Conservation (phyloP, 2,888 invertebrate genomes). For the Heteromyza rotundicornis region DNA sequence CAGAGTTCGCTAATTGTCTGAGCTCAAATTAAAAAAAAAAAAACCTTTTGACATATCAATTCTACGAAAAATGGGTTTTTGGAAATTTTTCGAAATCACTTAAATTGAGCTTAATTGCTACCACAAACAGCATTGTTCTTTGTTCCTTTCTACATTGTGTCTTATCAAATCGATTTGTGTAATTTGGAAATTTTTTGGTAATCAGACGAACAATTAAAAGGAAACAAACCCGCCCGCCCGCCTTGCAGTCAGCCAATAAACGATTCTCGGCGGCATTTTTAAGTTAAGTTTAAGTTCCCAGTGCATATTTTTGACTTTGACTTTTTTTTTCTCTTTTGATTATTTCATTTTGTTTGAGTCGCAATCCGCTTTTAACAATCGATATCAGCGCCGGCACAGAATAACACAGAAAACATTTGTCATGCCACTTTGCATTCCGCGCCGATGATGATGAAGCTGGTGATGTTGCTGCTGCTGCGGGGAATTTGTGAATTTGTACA, state of each 20-base stretch:
- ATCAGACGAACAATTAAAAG: background rate
- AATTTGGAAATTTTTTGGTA: background rate
- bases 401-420: background rate
- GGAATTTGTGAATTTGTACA: too few species aligned
- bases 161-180: background rate
- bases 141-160: too few species aligned
- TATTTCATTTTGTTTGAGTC: too few species aligned
- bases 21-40: too few species aligned
- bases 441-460: background rate
- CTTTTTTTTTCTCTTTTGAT: background rate
- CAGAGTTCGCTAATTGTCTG: background rate
- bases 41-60: constrained; percentile 1
- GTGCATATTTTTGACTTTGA: background rate
- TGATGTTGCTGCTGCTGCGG: background rate
- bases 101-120: background rate
- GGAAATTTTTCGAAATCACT: background rate
- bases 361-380: background rate
- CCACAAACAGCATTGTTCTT: too few species aligned
- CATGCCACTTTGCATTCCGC: constrained; percentile 7
- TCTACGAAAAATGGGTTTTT: background rate
- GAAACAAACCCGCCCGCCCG: background rate
- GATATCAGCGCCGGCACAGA: background rate
- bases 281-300: too few species aligned
- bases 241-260: background rate
- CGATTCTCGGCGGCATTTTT: background rate